phyloP scores from a whole-genome alignment of 2,113 vertebrate genomes.

The Uropsilus gracilis region DNA sequence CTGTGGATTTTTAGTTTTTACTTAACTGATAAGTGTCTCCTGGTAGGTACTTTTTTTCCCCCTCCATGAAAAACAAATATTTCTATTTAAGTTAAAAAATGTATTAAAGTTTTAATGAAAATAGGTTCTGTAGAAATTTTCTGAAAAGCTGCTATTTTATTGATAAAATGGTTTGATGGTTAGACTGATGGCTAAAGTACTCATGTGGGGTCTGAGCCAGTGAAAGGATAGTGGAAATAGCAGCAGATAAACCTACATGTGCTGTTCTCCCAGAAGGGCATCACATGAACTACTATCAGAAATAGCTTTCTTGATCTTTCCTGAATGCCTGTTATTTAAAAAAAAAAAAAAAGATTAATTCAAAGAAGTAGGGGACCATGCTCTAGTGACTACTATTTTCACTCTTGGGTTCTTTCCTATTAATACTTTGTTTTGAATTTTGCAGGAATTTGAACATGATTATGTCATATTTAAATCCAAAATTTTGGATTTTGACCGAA shows the following conservation, averaged over 20 bases:
- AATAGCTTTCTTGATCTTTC: background rate
- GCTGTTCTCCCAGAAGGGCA: background rate
- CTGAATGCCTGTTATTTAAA: background rate
- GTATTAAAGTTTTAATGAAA: background rate
- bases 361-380: background rate
- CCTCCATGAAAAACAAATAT: background rate
- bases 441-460: conserved; percentile 87
- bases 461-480: conserved; percentile 86
- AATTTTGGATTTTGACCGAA: conserved; percentile 85
- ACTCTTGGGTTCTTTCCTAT: background rate
- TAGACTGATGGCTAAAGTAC: too few relatives aligned
- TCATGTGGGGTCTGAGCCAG: background rate
- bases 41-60: background rate
- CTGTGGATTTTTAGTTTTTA: background rate
- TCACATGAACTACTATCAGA: background rate
- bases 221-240: fast-evolving
- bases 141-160: background rate
- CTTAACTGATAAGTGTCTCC: background rate
- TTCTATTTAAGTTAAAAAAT: background rate
- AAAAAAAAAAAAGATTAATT: background rate
- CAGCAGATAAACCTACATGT: fast-evolving
- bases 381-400: background rate
- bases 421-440: conserved; percentile 23
- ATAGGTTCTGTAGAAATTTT: background rate
- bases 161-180: background rate